phyloP scores from a whole-genome alignment of 2,797 vertebrate genomes.

The Tangara arthus region DNA sequence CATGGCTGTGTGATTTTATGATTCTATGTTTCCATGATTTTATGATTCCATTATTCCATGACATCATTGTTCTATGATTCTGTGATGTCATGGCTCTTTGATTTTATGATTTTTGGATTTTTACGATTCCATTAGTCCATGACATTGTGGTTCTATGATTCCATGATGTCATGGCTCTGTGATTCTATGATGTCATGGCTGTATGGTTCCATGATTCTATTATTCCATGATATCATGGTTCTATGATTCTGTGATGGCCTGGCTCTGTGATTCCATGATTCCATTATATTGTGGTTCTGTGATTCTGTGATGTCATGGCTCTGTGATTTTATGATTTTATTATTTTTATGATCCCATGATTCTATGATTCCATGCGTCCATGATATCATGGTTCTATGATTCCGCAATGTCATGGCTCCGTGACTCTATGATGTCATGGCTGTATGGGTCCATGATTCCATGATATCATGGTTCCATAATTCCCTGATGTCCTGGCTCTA shows the following conservation, averaged over 20 bases:
- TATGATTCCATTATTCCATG: too few relatives aligned
- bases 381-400: rapidly evolving
- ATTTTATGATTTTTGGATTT: too few relatives aligned
- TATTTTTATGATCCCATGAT: too few relatives aligned
- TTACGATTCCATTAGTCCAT: too few relatives aligned
- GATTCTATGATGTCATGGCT: rapidly evolving
- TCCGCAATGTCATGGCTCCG: rapidly evolving
- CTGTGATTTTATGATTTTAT: too few relatives aligned
- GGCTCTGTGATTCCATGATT: too few relatives aligned
- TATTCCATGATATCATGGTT: rapidly evolving
- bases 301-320: too few relatives aligned
- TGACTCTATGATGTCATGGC: rapidly evolving
- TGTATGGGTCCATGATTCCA: background rate
- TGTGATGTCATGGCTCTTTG: rapidly evolving
- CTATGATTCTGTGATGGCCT: rapidly evolving
- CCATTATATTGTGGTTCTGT: too few relatives aligned
- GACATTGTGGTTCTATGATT: too few relatives aligned
- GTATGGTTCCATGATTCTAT: rapidly evolving
- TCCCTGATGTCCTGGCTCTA: rapidly evolving
- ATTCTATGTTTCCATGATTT: too few relatives aligned
- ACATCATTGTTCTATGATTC: too few relatives aligned
- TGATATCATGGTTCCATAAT: rapidly evolving
- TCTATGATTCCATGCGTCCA: rapidly evolving
- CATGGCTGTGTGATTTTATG: too few relatives aligned
- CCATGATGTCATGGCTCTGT: rapidly evolving